Evolutionary conservation across 53 echinoderm and acorn worm species (phyloP), one percentile per base, ranked within the genome.

Genomic region (Stichopus horrens): DNA sequence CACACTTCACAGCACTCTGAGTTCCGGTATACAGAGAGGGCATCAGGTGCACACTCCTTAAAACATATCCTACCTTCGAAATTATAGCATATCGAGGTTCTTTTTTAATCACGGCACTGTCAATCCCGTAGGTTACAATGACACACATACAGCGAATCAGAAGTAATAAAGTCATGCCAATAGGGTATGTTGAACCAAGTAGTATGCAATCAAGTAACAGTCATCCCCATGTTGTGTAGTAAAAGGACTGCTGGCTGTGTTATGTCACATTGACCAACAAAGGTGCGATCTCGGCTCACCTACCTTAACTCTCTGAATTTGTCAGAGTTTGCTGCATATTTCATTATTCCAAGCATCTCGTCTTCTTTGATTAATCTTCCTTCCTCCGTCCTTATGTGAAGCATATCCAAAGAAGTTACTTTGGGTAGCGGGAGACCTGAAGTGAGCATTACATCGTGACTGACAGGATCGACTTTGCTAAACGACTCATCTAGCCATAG

Each of bases 1-100:
- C 65, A 85, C 86, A 85, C 68, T 67, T 85, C 86, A 85, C 65
- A 13, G 86, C 65, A 85, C 65, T 85, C 59, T 85, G 7, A 67
- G 65, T 65, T 13, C 63, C 86, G 11, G 86, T 13, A 68, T 85
- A 85, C 65, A 85, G 86, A 81, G 37, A 37, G 37, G 37, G 2
- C 2, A 37, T 37, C 37, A 37, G 37, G 37, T 37, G 37, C 37
- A 37, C 37, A 37, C 37, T 37, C 37, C 1, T 37, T 37, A 37
- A 37, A 37, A 37, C 37, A 37, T 37, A 37, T 37, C 37, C 37
- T 37, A 37, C 37, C 37, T 37, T 1, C 2, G 37, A 37, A 37
- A 37, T 0, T 37, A 37, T 37, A 2, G 37, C 37, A 37, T 37
- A 37, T 37, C 37, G 37, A 37, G 37, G 37, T 37, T 1, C 37